Conservation (phyloP, 2,113 vertebrate species). For the Austrofundulus limnaeus region DNA sequence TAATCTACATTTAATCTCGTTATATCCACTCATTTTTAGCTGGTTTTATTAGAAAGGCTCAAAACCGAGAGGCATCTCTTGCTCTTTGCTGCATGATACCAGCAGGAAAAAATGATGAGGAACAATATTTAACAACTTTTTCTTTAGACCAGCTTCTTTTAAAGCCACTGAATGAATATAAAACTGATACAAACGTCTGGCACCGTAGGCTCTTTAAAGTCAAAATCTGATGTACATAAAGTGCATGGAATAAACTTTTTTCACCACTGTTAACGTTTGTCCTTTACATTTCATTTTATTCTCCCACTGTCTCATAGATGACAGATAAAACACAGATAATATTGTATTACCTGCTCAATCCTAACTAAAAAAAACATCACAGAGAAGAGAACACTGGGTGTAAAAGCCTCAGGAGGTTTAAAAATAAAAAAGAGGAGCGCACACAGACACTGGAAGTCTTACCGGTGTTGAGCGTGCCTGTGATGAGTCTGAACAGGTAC, state of each 20-base stretch:
- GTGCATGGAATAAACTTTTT: too few relatives aligned
- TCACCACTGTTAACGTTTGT: too few relatives aligned
- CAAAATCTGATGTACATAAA: neutral
- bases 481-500: conserved; percentile 93
- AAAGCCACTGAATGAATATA: neutral
- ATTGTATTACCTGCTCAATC: too few relatives aligned
- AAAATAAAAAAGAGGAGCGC: neutral
- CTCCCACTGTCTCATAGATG: neutral
- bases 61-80: conserved; percentile 16
- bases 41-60: conserved; percentile 39
- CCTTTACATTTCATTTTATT: neutral
- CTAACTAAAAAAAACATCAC: too few relatives aligned
- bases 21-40: conserved; percentile 48
- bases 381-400: neutral
- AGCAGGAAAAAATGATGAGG: conserved; percentile 6
- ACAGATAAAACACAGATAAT: too few relatives aligned
- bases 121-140: neutral
- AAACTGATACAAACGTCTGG: neutral
- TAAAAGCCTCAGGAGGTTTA: neutral
- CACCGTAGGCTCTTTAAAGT: conserved; percentile 2
- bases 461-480: conserved; percentile 93
- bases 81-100: conserved; percentile 13
- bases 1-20: conserved; percentile 60
- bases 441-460: conserved; percentile 59
- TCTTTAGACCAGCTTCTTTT: neutral